Conservation (phyloP, 2,797 vertebrate genomes). For the Antrozous pallidus region DNA sequence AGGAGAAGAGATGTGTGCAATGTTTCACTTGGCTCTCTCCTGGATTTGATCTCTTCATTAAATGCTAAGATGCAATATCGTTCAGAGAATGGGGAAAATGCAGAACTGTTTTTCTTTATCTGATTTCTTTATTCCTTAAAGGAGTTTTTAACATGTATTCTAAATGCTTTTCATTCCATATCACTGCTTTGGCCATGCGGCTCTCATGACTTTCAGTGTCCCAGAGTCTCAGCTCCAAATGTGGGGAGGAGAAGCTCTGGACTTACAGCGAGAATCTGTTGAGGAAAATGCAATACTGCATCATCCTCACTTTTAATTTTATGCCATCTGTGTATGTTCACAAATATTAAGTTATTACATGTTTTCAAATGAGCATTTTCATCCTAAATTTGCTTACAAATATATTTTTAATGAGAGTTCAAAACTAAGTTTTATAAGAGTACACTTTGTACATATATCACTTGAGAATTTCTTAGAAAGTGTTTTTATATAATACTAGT, state of each 20-base stretch:
- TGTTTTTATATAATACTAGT: constrained; percentile 29
- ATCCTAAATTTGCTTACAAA: constrained; percentile 87
- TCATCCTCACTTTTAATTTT: constrained; percentile 83
- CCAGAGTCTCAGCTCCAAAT: constrained; percentile 45
- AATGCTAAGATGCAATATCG: constrained; percentile 82
- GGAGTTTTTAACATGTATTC: constrained; percentile 31
- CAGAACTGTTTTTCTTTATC: constrained; percentile 74
- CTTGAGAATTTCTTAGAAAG: constrained; percentile 37
- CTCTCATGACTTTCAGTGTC: constrained; percentile 69
- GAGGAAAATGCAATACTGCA: constrained; percentile 75
- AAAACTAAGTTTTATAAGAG: constrained; percentile 82
- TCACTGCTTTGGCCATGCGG: constrained; percentile 69
- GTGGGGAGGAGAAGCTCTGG: constrained; percentile 58
- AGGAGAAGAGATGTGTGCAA: constrained; percentile 80
- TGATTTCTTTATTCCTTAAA: constrained; percentile 71
- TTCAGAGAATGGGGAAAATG: constrained; percentile 74
- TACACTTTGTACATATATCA: background rate
- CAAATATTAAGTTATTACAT: constrained; percentile 87
- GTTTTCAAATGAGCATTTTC: constrained; percentile 86
- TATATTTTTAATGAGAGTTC: constrained; percentile 89
- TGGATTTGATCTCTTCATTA: constrained; percentile 75
- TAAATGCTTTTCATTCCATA: constrained; percentile 40
- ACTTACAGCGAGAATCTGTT: constrained; percentile 56
- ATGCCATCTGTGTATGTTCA: constrained; percentile 84
- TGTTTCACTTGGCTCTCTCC: constrained; percentile 77